Evolutionary conservation across 2,888 invertebrate genomes (phyloP).

Genomic region (Heteromyza rotundicornis): DNA sequence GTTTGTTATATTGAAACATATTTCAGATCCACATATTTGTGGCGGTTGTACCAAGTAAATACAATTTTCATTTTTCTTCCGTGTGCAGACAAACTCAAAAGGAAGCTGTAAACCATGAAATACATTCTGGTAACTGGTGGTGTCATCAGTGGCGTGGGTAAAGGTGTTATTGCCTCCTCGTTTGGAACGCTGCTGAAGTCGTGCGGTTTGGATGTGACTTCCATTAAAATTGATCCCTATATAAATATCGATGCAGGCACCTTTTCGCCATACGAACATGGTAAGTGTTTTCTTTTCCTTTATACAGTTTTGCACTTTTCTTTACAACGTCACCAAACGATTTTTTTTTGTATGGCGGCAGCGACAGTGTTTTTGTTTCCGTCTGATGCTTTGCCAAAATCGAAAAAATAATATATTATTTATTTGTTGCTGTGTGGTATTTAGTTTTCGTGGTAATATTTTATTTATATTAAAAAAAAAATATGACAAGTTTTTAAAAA

Average conservation of each 20-base stretch:
- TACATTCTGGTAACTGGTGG: slow-evolving; percentile 98
- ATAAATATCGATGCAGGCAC: slow-evolving; percentile 99
- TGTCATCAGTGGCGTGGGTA: slow-evolving; percentile 98
- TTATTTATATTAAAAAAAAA: too few species aligned
- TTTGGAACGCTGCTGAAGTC: slow-evolving; percentile 96
- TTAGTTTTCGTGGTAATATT: too few species aligned
- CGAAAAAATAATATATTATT: too few species aligned
- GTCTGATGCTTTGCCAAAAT: slow-evolving; percentile 31
- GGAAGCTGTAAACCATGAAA: too few species aligned
- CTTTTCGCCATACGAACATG: slow-evolving; percentile 98
- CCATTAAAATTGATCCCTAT: slow-evolving; percentile 99
- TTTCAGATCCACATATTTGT: too few species aligned
- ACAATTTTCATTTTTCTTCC: too few species aligned
- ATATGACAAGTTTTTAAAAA: too few species aligned
- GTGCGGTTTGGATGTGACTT: slow-evolving; percentile 93
- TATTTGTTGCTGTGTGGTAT: too few species aligned
- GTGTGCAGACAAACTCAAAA: too few species aligned
- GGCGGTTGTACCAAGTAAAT: too few species aligned
- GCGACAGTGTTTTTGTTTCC: slow-evolving; percentile 28
- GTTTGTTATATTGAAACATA: too few species aligned
- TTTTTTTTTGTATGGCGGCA: neutral
- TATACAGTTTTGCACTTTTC: slow-evolving; percentile 9
- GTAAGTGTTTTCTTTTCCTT: slow-evolving; percentile 66
- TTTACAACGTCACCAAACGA: neutral
- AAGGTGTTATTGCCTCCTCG: slow-evolving; percentile 94